Base-by-base conservation (phyloP, 2,113 vertebrate species). In the Prionailurus viverrinus region DNA sequence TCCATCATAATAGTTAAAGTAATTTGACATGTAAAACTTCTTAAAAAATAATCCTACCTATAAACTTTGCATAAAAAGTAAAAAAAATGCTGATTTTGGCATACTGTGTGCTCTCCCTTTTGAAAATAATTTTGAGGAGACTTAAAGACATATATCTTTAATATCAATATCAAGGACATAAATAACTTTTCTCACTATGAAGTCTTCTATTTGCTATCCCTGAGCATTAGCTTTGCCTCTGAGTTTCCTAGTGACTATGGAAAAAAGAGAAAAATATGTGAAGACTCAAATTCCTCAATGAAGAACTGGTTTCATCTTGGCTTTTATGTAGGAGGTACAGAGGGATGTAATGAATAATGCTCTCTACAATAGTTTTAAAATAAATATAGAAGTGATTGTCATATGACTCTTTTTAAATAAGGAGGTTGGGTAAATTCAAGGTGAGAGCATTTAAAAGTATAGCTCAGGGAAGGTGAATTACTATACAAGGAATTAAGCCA, bases 401-500 rank as follows among this genome's bases (percentile, higher is more conserved):
- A 36, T 73, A 23, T 61, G n/a, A 63, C 16, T 71, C 14, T 69
- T 86, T 29, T 94, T 7, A 7, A 89, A 61, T 73, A 69, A 68
- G 51, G 21, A 81, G 16, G n/a, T 29, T 66, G 45, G 36, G 16
- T 33, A 45, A 89, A 81, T 93, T 84, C 68, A 90, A 86, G 27
- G 33, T 94, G 13, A 83, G n/a, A 93, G n/a, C 13, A 45, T 63
- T 93, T 66, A 85, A 76, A 10, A 23, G 13, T 33, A 58, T 3
- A 91, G 27, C 71, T 91, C 45, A 80, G n/a, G 15, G 29, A 74
- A 41, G 11, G 18, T 91, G 25, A 79, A 63, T 76, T 94, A 84
- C 61, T 71, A 65, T 31, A 41, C 78, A 18, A 85, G 45, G 92
- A 92, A 39, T 89, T 96, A 80, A 92, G 31, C 18, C 29, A 93